Evolutionary conservation across 2,888 invertebrate species (phyloP).

Genomic region (Caenorhabditis parvicauda): DNA sequence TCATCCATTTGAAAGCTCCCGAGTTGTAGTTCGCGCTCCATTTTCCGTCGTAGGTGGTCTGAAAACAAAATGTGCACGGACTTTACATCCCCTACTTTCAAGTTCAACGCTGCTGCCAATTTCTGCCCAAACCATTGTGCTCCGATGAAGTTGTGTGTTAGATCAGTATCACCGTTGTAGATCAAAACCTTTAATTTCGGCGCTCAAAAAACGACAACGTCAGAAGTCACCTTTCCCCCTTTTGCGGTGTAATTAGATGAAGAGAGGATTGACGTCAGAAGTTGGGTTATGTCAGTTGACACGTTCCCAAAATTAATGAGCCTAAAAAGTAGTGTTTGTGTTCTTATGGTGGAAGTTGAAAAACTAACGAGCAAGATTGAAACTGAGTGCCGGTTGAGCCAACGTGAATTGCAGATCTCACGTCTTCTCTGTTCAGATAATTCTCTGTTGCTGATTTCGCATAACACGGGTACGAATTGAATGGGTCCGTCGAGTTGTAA

Average conservation of each 20-base stretch:
- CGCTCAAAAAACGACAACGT: background rate
- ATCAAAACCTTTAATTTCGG: slow-evolving; percentile 22
- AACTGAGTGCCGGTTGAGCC: background rate
- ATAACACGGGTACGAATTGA: slow-evolving; percentile 36
- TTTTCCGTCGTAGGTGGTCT: slow-evolving; percentile 18
- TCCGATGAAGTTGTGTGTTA: slow-evolving; percentile 33
- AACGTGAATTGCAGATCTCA: slow-evolving; percentile 37
- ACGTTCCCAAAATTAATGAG: slow-evolving; percentile 6
- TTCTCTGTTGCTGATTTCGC: slow-evolving; percentile 11
- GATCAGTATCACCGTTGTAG: slow-evolving; percentile 48
- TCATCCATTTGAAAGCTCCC: slow-evolving; percentile 22
- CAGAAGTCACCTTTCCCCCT: slow-evolving; percentile 2
- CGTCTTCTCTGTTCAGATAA: slow-evolving; percentile 34
- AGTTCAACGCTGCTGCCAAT: slow-evolving; percentile 9
- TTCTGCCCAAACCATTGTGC: slow-evolving; percentile 41
- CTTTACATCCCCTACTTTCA: slow-evolving; percentile 11
- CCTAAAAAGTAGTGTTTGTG: slow-evolving; percentile 6
- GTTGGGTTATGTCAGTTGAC: slow-evolving; percentile 14
- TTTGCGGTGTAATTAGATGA: slow-evolving; percentile 15
- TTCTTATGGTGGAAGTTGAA: background rate
- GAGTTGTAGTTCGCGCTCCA: slow-evolving; percentile 35
- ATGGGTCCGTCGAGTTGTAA: slow-evolving; percentile 31
- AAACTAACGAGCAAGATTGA: slow-evolving; percentile 16
- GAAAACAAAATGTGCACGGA: too few relatives aligned
- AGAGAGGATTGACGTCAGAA: slow-evolving; percentile 17